These are phyloP conservation scores for Gephyroberyx darwinii DNA, from an alignment of 2,797 vertebrate species.

Conservation along the genomic window DNA sequence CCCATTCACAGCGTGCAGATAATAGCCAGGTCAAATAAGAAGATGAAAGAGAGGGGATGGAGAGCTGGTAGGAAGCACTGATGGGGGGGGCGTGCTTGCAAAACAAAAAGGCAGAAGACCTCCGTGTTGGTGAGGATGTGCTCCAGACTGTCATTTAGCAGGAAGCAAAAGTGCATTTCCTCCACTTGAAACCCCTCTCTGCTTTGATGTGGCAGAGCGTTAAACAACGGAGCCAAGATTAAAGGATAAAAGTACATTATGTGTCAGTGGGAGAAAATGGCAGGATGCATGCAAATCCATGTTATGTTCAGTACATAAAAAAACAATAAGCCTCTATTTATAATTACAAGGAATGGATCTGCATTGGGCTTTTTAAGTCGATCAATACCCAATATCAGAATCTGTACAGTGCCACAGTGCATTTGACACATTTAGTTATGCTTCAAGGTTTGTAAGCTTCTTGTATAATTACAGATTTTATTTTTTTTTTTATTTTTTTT, in stretches of 20 bases:
- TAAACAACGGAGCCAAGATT: slow-evolving; percentile 41
- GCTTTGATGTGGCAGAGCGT: slow-evolving; percentile 48
- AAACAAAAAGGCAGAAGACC: slow-evolving; percentile 26
- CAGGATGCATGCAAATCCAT: slow-evolving; percentile 24
- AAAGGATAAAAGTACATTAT: slow-evolving; percentile 38
- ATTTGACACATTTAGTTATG: background rate
- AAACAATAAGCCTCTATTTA: too few relatives aligned
- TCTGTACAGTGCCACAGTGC: slow-evolving; percentile 3
- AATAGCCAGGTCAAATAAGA: slow-evolving; percentile 56
- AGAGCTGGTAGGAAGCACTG: slow-evolving; percentile 36
- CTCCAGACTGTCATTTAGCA: slow-evolving; percentile 35
- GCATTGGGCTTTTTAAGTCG: too few relatives aligned
- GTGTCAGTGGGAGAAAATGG: slow-evolving; percentile 12
- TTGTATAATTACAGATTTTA: too few relatives aligned
- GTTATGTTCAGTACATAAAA: background rate
- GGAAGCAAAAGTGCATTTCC: slow-evolving; percentile 45
- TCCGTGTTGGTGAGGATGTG: slow-evolving; percentile 24
- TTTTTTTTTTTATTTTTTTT: too few relatives aligned
- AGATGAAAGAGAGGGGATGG: slow-evolving; percentile 60
- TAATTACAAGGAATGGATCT: too few relatives aligned
- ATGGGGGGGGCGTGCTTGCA: slow-evolving; percentile 11
- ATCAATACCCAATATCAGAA: background rate
- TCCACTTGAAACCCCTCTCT: slow-evolving; percentile 27
- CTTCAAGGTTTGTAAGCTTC: too few relatives aligned
- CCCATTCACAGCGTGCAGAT: slow-evolving; percentile 53